Conservation (phyloP, 1,140 invertebrate genomes). For the Tetranychus urticae region DNA sequence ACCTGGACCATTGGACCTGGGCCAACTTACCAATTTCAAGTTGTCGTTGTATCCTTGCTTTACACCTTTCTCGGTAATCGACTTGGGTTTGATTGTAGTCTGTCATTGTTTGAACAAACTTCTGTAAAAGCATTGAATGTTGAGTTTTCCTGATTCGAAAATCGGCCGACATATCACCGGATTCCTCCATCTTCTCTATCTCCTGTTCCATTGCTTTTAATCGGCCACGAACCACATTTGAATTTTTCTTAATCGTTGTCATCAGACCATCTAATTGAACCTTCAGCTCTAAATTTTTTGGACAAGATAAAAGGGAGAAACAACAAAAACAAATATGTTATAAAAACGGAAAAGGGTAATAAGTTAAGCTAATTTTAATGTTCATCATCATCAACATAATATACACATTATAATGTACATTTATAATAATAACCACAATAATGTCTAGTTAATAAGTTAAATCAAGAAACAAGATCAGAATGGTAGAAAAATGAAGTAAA, state of each 20-base stretch:
- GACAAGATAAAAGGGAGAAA: background rate
- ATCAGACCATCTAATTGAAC: slow-evolving; percentile 2
- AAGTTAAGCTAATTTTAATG: too few relatives aligned
- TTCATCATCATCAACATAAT: too few relatives aligned
- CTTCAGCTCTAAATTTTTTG: background rate
- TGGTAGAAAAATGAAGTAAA: too few relatives aligned
- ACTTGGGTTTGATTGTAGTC: slow-evolving; percentile 98
- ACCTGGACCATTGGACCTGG: too few relatives aligned
- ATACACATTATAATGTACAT: too few relatives aligned
- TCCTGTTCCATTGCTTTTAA: slow-evolving; percentile 81
- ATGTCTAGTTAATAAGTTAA: too few relatives aligned
- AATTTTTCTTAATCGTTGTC: slow-evolving; percentile 3
- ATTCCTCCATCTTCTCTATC: slow-evolving; percentile 95
- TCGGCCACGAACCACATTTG: background rate
- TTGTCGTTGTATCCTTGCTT: slow-evolving; percentile 94
- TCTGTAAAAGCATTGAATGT: slow-evolving; percentile 85
- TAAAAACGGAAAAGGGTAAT: background rate
- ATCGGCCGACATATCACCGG: slow-evolving; percentile 91
- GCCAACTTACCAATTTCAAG: slow-evolving; percentile 75
- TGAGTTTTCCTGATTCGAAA: slow-evolving; percentile 96
- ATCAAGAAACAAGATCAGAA: too few relatives aligned
- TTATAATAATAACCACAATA: too few relatives aligned
- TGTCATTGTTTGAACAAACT: slow-evolving; percentile 98
- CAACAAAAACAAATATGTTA: background rate
- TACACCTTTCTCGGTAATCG: slow-evolving; percentile 95